phyloP scores from a whole-genome alignment of 2,113 vertebrate genomes.

The Cygnus buccinator region DNA sequence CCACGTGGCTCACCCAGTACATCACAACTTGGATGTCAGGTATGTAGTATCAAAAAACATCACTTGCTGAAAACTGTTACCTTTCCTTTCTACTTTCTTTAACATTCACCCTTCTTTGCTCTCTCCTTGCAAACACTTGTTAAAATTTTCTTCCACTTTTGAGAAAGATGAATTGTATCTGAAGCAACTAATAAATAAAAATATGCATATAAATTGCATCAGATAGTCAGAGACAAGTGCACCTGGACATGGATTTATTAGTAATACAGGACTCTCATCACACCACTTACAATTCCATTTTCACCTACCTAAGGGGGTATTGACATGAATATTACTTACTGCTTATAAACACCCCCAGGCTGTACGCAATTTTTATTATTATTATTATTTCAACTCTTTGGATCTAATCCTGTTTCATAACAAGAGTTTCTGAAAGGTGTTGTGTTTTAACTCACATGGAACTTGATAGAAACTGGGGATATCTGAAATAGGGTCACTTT shows the following conservation, averaged over 20 bases:
- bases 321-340: conserved; percentile 16
- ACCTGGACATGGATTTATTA: conserved; percentile 28
- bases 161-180: background rate
- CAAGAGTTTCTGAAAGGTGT: conserved; percentile 7
- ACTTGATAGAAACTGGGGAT: background rate
- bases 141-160: background rate
- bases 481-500: background rate
- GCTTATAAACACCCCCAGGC: background rate
- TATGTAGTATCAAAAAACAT: background rate
- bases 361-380: background rate
- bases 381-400: background rate
- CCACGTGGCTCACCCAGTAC: background rate
- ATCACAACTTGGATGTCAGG: background rate
- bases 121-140: background rate
- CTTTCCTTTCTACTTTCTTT: background rate
- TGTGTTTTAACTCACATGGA: background rate
- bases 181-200: conserved; percentile 14
- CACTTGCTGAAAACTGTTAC: background rate
- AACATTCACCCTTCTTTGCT: background rate
- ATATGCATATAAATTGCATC: background rate
- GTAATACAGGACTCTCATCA: background rate
- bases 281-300: conserved; percentile 52
- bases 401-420: background rate
- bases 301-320: conserved; percentile 8
- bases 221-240: background rate